Evolutionary conservation across 2,797 vertebrate species (phyloP).

Genomic region (Galagoides demidoff): DNA sequence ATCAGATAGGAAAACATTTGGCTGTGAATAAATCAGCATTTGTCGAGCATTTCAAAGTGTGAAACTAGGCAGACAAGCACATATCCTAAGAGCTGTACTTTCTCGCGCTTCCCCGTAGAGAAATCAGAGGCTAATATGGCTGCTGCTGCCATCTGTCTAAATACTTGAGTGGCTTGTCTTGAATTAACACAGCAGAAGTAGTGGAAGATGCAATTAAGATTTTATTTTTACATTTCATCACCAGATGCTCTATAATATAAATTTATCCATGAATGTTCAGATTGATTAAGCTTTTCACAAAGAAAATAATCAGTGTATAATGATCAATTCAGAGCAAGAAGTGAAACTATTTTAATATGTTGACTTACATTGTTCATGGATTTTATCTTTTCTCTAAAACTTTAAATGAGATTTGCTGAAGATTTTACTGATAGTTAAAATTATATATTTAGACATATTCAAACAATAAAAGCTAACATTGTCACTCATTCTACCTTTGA

Average conservation of each 20-base stretch:
- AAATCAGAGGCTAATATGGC: conserved; percentile 84
- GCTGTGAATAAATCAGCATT: conserved; percentile 87
- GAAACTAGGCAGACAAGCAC: conserved; percentile 85
- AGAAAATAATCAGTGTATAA: conserved; percentile 62
- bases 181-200: conserved; percentile 85
- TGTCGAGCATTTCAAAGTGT: conserved; percentile 88
- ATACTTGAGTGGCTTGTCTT: conserved; percentile 85
- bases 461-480: conserved; percentile 51
- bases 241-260: conserved; percentile 75
- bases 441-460: neutral
- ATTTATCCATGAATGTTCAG: conserved; percentile 70
- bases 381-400: conserved; percentile 37
- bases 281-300: conserved; percentile 79
- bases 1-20: conserved; percentile 91
- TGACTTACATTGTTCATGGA: neutral
- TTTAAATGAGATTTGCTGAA: conserved; percentile 27
- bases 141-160: conserved; percentile 89
- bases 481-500: conserved; percentile 34
- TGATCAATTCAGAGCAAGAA: conserved; percentile 62
- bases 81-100: conserved; percentile 87
- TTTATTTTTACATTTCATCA: conserved; percentile 85
- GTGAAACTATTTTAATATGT: conserved; percentile 49
- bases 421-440: neutral
- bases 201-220: conserved; percentile 81
- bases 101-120: conserved; percentile 87